phyloP scores from a whole-genome alignment of 2,113 vertebrate genomes.

The Oncorhynchus kisutch region DNA sequence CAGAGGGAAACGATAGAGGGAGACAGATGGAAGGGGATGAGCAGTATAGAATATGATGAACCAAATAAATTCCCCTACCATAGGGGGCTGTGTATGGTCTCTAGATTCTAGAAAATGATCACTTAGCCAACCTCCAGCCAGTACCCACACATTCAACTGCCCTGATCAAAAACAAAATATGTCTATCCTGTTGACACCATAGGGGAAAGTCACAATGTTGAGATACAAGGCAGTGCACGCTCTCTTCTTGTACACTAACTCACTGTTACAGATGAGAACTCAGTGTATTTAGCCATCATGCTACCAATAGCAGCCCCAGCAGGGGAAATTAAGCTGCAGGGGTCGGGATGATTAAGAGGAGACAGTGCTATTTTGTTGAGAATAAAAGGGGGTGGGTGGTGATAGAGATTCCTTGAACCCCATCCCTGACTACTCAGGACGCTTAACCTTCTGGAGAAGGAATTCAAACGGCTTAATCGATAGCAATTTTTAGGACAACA shows the following conservation, averaged over 20 bases:
- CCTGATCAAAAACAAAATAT: too few species aligned
- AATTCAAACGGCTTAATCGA: conserved; percentile 66
- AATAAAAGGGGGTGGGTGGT: conserved; percentile 33
- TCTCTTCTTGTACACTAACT: too few species aligned
- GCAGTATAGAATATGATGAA: too few species aligned
- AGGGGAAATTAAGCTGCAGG: background rate
- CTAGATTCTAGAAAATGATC: too few species aligned
- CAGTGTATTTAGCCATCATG: background rate
- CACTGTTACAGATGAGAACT: too few species aligned
- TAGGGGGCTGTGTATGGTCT: too few species aligned
- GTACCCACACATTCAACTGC: too few species aligned
- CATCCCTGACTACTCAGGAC: conserved; percentile 27
- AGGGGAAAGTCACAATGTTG: too few species aligned
- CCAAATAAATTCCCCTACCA: too few species aligned
- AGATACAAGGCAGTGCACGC: too few species aligned
- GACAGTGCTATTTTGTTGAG: conserved; percentile 35
- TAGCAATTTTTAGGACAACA: conserved; percentile 65
- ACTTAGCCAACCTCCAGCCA: too few species aligned
- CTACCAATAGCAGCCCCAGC: background rate
- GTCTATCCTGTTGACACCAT: too few species aligned
- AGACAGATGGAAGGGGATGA: background rate
- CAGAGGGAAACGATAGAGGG: background rate
- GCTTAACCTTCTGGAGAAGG: conserved; percentile 59
- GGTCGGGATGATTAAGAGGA: conserved; percentile 12
- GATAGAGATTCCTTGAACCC: conserved; percentile 34